Base-by-base conservation (phyloP, 1,140 invertebrate genomes). In the Drosophila micromelanica region DNA sequence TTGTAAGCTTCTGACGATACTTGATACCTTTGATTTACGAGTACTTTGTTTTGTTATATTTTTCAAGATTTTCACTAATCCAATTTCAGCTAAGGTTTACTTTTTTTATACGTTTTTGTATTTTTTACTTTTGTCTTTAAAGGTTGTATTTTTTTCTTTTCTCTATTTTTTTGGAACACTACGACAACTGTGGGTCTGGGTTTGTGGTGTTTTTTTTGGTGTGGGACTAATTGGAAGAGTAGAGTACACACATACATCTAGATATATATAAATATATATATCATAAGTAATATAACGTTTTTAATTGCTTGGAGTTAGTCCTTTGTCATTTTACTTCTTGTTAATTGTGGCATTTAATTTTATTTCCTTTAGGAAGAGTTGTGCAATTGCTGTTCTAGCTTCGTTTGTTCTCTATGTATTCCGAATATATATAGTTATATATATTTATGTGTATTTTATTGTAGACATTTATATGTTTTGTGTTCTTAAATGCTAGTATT, bases 351-450 rank as follows among this genome's bases (percentile, higher is more conserved):
- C 80, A 73, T 76, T 69, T 59, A 40, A 15, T 84, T 85, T 86
- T 86, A 86, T 86, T 86, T 86, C 82, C 82, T 76, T 86, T 87
- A 76, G 82, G 82, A 86, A 86, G 82, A 86, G 78, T 86, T 86
- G 82, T 86, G 82, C 82, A 86, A 87, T 87, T 81, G 73, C 73
- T 82, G 67, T 82, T 73, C 49, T 78, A 77, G 63, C 73, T 72
- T 81, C 69, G 48, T 51, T 64, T 77, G 15, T 32, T 55, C 51
- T 52, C 59, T 70, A 43, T 54, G 13, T 52, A 15, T 57, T 37
- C 54, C 38, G 70, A 62, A 68, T 55, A 59, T 72, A 46, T 59
- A 27, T 27, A 27, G 23, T 38, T 80, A 27, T 37, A n/a, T n/a
- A n/a, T n/a, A n/a, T n/a, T n/a, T n/a, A n/a, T n/a, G 65, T 75